phyloP scores from a whole-genome alignment of 2,113 vertebrate species.

The Percopsis transmontana region DNA sequence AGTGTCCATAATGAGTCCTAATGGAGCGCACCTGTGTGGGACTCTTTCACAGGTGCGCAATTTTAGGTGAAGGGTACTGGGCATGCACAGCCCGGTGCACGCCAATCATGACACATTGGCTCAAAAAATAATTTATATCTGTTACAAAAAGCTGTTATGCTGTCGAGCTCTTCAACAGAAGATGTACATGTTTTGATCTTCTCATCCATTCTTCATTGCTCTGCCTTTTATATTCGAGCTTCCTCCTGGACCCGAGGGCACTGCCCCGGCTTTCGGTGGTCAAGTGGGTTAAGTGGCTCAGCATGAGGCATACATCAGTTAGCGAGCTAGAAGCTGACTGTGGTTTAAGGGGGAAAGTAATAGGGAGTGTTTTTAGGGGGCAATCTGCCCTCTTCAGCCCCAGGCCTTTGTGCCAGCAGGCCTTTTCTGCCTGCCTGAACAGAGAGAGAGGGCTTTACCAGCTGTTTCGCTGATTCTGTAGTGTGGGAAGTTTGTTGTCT shows the following conservation, averaged over 20 bases:
- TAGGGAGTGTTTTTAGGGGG: constrained; percentile 48
- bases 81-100: too few species aligned
- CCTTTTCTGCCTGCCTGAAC: constrained; percentile 55
- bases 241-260: constrained; percentile 2
- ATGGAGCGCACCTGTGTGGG: too few species aligned
- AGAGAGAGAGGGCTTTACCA: constrained; percentile 3
- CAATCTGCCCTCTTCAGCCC: constrained; percentile 45
- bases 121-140: background rate
- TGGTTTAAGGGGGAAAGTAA: constrained; percentile 47
- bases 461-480: background rate
- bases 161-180: background rate
- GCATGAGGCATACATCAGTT: constrained; percentile 37
- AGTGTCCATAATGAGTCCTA: too few species aligned
- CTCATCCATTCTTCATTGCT: constrained; percentile 23
- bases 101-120: too few species aligned
- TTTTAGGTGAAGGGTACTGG: too few species aligned
- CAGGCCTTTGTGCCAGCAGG: constrained; percentile 24
- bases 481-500: too few species aligned
- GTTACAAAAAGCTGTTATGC: background rate
- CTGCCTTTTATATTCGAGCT: constrained; percentile 26
- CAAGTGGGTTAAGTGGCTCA: constrained; percentile 60
- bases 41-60: too few species aligned
- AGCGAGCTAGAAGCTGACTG: constrained; percentile 13
- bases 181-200: constrained; percentile 9
- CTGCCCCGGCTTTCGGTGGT: constrained; percentile 35